A percentile compares a stretch with the other conserved stretches of the same genome.
Evolutionary conservation across 2,888 invertebrate species (phyloP).

Genomic region (Napeogenes sylphis): DNA sequence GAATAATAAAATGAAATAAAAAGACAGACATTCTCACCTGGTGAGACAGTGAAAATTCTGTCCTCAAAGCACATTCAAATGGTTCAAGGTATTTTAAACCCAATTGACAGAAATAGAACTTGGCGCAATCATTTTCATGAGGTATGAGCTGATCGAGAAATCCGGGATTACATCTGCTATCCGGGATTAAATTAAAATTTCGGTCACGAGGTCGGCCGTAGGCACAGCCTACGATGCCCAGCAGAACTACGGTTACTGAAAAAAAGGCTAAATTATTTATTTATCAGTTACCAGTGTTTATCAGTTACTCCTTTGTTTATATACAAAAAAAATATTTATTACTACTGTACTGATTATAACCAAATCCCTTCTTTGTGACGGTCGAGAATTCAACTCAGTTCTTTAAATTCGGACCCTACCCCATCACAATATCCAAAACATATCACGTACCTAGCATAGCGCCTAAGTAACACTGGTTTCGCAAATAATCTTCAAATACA

Average conservation of each 20-base stretch:
- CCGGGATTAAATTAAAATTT: conserved; percentile 4
- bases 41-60: conserved; percentile 42
- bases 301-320: no score
- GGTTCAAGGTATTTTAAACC: conserved; percentile 41
- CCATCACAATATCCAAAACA: no score
- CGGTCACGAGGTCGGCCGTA: conserved; percentile 33
- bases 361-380: no score
- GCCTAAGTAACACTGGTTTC: neutral
- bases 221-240: conserved; percentile 36
- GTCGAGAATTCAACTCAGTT: no score
- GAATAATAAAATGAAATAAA: neutral
- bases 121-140: conserved; percentile 55
- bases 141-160: conserved; percentile 35
- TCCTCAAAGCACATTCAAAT: conserved; percentile 43
- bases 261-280: neutral
- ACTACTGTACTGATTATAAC: no score
- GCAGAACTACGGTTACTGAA: conserved; percentile 40
- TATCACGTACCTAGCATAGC: neutral
- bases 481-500: neutral
- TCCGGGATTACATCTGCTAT: conserved; percentile 5
- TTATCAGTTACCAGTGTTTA: neutral
- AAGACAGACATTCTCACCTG: conserved; percentile 40
- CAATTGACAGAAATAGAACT: conserved; percentile 57
- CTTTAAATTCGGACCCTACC: no score
- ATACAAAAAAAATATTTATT: no score